Evolutionary conservation across 30 jellyfish, hydroid and myxozoan genomes (phyloP).

Genomic region (Aurelia aurita complex sp. Pacific): DNA sequence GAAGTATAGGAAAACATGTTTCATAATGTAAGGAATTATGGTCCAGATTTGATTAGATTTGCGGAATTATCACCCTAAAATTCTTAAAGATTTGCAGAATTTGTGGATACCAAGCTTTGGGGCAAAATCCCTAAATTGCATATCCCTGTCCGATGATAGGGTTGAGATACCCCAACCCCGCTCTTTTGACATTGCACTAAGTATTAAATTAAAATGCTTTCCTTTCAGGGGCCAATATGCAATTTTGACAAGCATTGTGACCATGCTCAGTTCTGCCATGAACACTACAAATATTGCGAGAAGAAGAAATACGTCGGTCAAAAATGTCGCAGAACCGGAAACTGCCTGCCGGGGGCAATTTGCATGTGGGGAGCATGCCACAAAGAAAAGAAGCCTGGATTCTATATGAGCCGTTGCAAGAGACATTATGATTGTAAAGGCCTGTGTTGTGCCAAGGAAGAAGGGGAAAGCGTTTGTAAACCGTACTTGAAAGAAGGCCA

Average conservation of each 20-base stretch:
- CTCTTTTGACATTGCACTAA: no score
- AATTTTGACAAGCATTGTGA: slow-evolving; percentile 78
- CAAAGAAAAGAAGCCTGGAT: slow-evolving; percentile 48
- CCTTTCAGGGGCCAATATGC: slow-evolving; percentile 63
- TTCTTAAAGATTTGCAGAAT: no score
- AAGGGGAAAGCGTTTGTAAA: slow-evolving; percentile 88
- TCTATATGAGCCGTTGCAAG: slow-evolving; percentile 59
- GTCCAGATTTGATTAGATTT: no score
- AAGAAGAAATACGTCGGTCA: slow-evolving; percentile 65
- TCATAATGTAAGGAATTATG: no score
- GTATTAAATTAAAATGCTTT: no score
- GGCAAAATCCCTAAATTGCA: no score
- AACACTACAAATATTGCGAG: slow-evolving; percentile 77
- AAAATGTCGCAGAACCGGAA: slow-evolving; percentile 88
- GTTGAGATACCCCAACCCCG: no score
- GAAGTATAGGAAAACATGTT: no score
- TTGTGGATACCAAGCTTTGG: no score
- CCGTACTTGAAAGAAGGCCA: slow-evolving; percentile 76
- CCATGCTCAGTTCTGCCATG: slow-evolving; percentile 69
- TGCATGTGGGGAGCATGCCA: slow-evolving; percentile 90
- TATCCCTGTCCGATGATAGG: no score
- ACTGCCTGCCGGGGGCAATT: slow-evolving; percentile 77
- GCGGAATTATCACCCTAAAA: no score
- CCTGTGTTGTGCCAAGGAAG: slow-evolving; percentile 85
- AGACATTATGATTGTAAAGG: slow-evolving; percentile 87